Percentiles rank a stretch among this genome's conserved stretches.
Evolutionary conservation across 2,113 vertebrate species (phyloP).

Genomic region (Rhagologus leucostigma): DNA sequence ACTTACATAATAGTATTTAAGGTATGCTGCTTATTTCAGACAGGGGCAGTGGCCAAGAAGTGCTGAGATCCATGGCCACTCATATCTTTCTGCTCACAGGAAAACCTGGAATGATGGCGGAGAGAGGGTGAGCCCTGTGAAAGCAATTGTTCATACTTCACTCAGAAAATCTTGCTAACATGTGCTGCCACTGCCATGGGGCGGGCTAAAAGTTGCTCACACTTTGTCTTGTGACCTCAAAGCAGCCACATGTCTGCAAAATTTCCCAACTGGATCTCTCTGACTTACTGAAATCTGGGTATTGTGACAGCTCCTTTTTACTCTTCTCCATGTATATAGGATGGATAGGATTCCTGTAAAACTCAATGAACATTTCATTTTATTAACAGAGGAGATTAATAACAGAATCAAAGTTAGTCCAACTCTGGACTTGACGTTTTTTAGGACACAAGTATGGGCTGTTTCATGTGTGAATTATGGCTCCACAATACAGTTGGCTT

Average conservation of each 20-base stretch:
- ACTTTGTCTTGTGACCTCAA: neutral
- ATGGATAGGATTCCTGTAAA: neutral
- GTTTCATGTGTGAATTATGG: neutral
- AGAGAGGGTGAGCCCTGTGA: neutral
- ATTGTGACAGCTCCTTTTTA: neutral
- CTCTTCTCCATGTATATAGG: accelerated
- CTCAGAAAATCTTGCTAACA: neutral
- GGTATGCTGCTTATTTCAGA: neutral
- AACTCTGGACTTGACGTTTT: neutral
- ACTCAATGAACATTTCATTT: neutral
- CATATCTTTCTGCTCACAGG: neutral
- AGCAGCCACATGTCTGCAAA: neutral
- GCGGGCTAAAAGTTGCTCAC: neutral
- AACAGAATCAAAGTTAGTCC: neutral
- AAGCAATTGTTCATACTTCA: neutral
- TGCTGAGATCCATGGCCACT: neutral
- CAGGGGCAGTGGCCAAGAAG: neutral
- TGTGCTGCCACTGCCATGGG: neutral
- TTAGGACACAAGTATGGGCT: neutral
- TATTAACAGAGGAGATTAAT: neutral
- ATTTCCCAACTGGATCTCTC: neutral
- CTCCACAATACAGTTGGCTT: neutral
- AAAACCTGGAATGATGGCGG: neutral
- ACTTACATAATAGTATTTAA: neutral
- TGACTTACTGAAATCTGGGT: neutral